A percentile compares a stretch with the other conserved stretches of the same genome.
These are phyloP conservation scores for Acomys russatus DNA, from an alignment of 2,797 vertebrate species.

Conservation along the genomic window DNA sequence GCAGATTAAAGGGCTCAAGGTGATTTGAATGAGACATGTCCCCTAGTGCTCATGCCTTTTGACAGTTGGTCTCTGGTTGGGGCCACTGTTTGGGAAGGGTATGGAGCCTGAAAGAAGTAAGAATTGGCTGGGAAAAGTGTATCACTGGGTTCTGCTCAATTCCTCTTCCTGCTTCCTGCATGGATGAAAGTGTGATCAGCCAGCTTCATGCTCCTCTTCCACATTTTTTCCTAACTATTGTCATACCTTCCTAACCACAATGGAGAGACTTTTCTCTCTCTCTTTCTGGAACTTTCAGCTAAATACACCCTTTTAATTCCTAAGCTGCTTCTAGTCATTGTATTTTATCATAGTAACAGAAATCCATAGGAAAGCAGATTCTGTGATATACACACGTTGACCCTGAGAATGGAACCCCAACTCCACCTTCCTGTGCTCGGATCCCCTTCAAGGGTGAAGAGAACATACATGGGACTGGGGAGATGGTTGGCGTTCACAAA, in stretches of 20 bases:
- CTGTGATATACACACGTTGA: neutral
- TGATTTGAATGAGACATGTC: neutral
- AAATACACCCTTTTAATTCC: neutral
- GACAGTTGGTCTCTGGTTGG: neutral
- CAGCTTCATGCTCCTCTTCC: neutral
- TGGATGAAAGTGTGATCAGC: neutral
- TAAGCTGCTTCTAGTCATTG: neutral
- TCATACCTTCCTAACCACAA: neutral
- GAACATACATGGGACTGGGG: slow-evolving; percentile 29
- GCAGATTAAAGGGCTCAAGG: neutral
- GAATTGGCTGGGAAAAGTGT: neutral
- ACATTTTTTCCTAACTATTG: neutral
- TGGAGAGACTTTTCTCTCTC: neutral
- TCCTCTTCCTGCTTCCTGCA: neutral
- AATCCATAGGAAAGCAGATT: neutral
- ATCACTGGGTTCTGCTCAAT: neutral
- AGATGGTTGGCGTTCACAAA: slow-evolving; percentile 47
- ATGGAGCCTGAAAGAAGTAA: neutral
- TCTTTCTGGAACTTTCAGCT: neutral
- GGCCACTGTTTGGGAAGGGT: neutral
- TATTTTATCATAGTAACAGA: neutral
- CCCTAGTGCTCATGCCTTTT: neutral
- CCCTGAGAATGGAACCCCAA: neutral
- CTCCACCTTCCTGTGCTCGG: neutral
- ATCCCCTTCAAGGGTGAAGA: neutral